phyloP scores from a whole-genome alignment of 2,888 invertebrate species.

The Cartodere bifasciata region DNA sequence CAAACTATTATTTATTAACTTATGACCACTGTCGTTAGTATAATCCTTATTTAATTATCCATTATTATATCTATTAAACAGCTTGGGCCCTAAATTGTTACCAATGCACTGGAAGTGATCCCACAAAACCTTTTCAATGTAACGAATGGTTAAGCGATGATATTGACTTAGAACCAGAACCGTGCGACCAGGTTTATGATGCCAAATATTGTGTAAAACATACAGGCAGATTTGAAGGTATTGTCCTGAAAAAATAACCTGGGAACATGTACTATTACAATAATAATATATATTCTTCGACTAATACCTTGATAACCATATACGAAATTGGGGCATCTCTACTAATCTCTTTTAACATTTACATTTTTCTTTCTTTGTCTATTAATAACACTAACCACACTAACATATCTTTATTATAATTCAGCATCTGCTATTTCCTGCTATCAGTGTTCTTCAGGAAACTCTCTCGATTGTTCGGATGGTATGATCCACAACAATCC shows the following conservation, averaged over 20 bases:
- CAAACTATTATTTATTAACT: too few relatives aligned
- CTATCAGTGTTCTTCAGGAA: slow-evolving; percentile 65
- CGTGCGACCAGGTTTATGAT: slow-evolving; percentile 69
- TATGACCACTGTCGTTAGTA: too few relatives aligned
- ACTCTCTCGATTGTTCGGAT: slow-evolving; percentile 55
- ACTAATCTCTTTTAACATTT: not conserved
- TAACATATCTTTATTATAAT: too few relatives aligned
- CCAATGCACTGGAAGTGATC: slow-evolving; percentile 77
- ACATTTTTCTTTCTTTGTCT: too few relatives aligned
- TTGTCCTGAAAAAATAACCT: slow-evolving; percentile 3
- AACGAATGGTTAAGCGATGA: slow-evolving; percentile 57
- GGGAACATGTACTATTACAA: too few relatives aligned
- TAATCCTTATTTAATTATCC: too few relatives aligned
- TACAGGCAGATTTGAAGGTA: slow-evolving; percentile 83
- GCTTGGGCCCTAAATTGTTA: slow-evolving; percentile 66
- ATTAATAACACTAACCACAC: too few relatives aligned
- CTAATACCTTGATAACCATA: not conserved
- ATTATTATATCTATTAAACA: too few relatives aligned
- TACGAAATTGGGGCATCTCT: not conserved
- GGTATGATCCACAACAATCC: slow-evolving; percentile 46
- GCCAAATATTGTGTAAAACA: slow-evolving; percentile 89
- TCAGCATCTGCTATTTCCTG: slow-evolving; percentile 47
- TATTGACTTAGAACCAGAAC: slow-evolving; percentile 49
- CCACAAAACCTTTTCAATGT: slow-evolving; percentile 66
- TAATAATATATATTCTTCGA: too few relatives aligned